Evolutionary conservation across 2,113 vertebrate genomes (phyloP).

Genomic region (Capreolus pygargus): DNA sequence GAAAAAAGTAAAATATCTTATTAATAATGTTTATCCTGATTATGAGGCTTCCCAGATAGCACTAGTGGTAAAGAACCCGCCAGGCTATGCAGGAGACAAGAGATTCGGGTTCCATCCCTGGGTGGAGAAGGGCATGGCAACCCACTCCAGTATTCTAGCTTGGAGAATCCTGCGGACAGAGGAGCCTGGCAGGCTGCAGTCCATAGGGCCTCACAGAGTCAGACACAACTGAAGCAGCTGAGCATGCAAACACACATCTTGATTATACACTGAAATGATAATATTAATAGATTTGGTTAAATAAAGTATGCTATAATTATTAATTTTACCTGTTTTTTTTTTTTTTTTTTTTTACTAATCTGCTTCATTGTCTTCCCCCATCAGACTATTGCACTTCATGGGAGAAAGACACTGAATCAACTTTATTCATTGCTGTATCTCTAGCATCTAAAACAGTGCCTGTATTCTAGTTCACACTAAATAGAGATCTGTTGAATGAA

Average conservation of each 20-base stretch:
- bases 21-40: background rate
- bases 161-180: background rate
- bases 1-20: background rate
- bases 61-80: background rate
- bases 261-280: background rate
- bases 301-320: background rate
- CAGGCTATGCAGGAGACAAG: background rate
- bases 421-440: background rate
- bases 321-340: background rate
- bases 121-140: background rate
- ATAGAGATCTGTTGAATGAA: background rate
- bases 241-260: background rate
- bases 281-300: background rate
- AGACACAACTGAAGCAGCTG: background rate
- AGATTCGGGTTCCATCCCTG: background rate
- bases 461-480: background rate
- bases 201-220: background rate
- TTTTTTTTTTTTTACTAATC: background rate
- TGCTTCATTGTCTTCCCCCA: background rate
- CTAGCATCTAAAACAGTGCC: background rate
- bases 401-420: background rate
- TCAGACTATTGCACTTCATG: background rate
- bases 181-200: background rate
- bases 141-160: background rate
- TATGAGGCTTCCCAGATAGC: background rate